A percentile compares a stretch with the other conserved stretches of the same genome.
Conservation (phyloP, 2,888 invertebrate species). For the Dichetophora obliterata region DNA sequence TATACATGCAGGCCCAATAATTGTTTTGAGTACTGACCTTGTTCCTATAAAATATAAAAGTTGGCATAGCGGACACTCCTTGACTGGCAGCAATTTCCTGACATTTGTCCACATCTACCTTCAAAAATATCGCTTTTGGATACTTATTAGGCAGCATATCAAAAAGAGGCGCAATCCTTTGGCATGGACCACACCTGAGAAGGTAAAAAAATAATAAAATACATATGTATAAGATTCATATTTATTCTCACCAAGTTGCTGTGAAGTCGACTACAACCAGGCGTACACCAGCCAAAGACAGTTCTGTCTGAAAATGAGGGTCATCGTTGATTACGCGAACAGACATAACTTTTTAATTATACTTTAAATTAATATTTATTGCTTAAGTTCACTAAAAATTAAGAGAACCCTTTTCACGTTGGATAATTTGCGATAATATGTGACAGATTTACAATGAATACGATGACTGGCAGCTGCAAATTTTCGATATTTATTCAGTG, state of each 20-base stretch:
- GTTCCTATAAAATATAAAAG: slow-evolving; percentile 95
- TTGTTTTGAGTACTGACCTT: slow-evolving; percentile 70
- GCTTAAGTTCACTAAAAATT: neutral
- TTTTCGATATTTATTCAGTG: neutral
- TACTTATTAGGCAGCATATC: slow-evolving; percentile 90
- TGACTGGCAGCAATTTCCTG: slow-evolving; percentile 89
- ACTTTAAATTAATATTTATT: neutral
- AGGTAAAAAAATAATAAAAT: neutral
- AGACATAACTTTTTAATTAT: slow-evolving; percentile 55
- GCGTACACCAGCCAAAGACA: slow-evolving; percentile 86
- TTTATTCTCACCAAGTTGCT: slow-evolving; percentile 83
- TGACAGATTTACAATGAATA: slow-evolving; percentile 19
- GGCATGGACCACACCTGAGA: slow-evolving; percentile 95
- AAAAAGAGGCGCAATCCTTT: slow-evolving; percentile 92
- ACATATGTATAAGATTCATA: neutral
- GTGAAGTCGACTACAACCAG: slow-evolving; percentile 95
- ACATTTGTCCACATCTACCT: slow-evolving; percentile 92
- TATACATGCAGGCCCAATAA: too few species aligned
- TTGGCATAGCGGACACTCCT: slow-evolving; percentile 97
- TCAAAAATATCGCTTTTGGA: slow-evolving; percentile 89
- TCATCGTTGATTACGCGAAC: slow-evolving; percentile 69
- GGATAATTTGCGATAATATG: neutral
- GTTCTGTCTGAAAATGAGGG: slow-evolving; percentile 86
- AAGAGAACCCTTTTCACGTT: neutral
- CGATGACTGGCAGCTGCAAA: slow-evolving; percentile 33